These are phyloP conservation scores for Opisthocomus hoazin DNA, from an alignment of 2,113 vertebrate genomes.

Conservation along the genomic window DNA sequence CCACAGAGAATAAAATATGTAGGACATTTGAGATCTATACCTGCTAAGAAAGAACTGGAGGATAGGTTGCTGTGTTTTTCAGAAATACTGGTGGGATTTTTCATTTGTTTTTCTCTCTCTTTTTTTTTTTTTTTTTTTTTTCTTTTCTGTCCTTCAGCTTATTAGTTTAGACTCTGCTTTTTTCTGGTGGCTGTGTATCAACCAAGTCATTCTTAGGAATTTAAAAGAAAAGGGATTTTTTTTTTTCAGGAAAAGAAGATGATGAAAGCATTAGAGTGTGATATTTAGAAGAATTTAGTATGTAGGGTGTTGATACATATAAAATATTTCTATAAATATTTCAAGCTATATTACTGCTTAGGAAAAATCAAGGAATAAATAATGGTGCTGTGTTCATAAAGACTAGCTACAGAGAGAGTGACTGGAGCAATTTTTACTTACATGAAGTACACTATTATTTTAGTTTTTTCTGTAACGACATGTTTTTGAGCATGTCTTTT, in stretches of 20 bases:
- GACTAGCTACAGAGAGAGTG: background rate
- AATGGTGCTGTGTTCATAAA: background rate
- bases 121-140: too few species aligned
- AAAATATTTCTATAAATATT: background rate
- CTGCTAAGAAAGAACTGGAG: background rate
- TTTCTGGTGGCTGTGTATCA: background rate
- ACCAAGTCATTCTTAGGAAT: background rate
- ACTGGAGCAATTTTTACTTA: background rate
- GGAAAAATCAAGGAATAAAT: background rate
- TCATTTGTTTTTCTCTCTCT: background rate
- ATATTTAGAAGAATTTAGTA: background rate
- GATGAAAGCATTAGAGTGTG: background rate
- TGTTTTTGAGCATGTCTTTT: background rate
- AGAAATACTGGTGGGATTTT: background rate
- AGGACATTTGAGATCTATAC: background rate
- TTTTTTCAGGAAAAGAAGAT: background rate
- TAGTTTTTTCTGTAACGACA: background rate
- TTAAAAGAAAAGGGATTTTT: background rate
- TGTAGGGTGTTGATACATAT: background rate
- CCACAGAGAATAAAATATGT: background rate
- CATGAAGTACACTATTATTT: background rate
- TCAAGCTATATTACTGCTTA: background rate
- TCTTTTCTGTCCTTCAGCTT: background rate
- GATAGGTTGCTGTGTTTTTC: background rate
- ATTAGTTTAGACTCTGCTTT: background rate